A percentile compares a stretch with the other conserved stretches of the same genome.
Conservation (phyloP, 2,888 invertebrate genomes). For the Ectobius pallidus region DNA sequence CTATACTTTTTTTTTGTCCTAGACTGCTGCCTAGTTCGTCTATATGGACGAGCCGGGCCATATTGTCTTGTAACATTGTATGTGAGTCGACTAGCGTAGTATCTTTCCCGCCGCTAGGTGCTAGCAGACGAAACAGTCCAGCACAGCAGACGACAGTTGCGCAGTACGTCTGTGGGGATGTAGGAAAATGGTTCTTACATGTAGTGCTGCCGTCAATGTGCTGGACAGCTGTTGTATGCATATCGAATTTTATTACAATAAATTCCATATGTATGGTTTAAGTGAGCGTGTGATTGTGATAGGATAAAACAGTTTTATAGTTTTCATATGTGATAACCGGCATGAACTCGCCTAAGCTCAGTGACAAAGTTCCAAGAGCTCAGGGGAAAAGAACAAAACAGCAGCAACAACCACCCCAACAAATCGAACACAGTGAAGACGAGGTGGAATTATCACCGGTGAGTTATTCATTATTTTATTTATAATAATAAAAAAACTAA, state of each 20-base stretch:
- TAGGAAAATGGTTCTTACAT: slow-evolving; percentile 7
- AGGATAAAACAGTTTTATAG: neutral
- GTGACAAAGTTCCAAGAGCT: slow-evolving; percentile 43
- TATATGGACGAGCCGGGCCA: too few species aligned
- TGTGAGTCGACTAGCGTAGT: slow-evolving; percentile 2
- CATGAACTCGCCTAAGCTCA: slow-evolving; percentile 46
- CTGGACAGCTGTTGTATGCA: slow-evolving; percentile 14
- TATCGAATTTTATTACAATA: neutral
- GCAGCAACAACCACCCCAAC: slow-evolving; percentile 51
- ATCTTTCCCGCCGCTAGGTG: neutral
- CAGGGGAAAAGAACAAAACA: slow-evolving; percentile 46
- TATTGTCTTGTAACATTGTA: too few species aligned
- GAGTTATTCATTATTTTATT: slow-evolving; percentile 49
- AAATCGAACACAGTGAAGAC: slow-evolving; percentile 59
- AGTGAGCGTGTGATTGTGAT: neutral
- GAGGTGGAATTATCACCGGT: slow-evolving; percentile 63
- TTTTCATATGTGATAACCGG: slow-evolving; percentile 20
- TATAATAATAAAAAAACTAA: neutral
- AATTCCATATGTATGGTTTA: neutral
- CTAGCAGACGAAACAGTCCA: slow-evolving; percentile 22
- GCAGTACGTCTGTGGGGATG: slow-evolving; percentile 5
- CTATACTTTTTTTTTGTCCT: too few species aligned
- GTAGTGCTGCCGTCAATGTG: neutral
- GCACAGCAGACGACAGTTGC: slow-evolving; percentile 27
- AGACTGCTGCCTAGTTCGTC: too few species aligned